phyloP scores from a whole-genome alignment of 2,113 vertebrate species.

The Pseudorectes ferrugineus region DNA sequence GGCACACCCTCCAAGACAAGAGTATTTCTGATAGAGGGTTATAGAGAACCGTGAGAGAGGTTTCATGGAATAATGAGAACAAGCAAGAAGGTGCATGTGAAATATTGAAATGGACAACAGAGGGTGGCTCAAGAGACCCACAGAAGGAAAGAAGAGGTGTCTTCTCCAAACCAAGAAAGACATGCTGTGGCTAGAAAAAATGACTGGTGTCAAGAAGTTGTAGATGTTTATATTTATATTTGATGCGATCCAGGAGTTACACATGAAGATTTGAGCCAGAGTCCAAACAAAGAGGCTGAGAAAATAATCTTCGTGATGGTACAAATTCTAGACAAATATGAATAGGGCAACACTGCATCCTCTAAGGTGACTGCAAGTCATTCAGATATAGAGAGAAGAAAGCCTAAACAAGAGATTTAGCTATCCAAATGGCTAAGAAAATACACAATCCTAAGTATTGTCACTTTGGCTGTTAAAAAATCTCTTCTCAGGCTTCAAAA shows the following conservation, averaged over 20 bases:
- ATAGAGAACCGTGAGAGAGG: not conserved
- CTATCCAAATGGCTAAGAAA: not conserved
- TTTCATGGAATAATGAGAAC: not conserved
- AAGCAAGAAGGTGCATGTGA: not conserved
- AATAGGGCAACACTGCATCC: not conserved
- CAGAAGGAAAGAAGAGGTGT: not conserved
- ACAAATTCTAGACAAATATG: not conserved
- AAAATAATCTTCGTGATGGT: not conserved
- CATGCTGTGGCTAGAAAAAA: not conserved
- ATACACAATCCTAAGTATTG: not conserved
- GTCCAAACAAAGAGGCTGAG: not conserved
- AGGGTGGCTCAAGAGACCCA: not conserved
- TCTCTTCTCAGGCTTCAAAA: not conserved
- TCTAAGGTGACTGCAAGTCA: not conserved
- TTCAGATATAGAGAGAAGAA: not conserved
- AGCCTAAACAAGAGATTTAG: not conserved
- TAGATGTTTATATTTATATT: not conserved
- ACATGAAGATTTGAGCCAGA: fast-evolving
- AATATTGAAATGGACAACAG: not conserved
- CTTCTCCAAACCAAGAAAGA: not conserved
- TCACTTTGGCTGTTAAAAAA: not conserved
- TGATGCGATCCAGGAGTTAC: not conserved
- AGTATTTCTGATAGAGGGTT: not conserved
- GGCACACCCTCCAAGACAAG: not conserved
- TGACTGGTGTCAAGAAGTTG: not conserved